phyloP scores from a whole-genome alignment of 2,113 vertebrate species.

The Oncorhynchus clarkii region DNA sequence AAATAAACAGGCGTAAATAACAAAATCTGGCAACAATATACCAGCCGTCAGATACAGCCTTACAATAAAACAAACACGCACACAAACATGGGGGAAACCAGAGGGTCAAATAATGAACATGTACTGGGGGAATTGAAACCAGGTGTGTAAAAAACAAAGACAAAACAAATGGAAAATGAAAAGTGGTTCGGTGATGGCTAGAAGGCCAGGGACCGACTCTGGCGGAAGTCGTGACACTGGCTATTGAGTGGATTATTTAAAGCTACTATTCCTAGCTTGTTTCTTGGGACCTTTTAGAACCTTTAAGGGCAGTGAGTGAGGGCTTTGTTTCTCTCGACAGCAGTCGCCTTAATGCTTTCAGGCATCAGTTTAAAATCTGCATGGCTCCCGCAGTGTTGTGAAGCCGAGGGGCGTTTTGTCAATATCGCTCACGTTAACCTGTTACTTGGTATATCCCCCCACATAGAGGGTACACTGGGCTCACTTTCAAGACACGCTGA shows the following conservation, averaged over 20 bases:
- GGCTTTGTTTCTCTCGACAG: conserved; percentile 28
- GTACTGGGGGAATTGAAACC: no score
- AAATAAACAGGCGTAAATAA: no score
- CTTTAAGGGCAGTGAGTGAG: neutral
- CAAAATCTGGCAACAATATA: no score
- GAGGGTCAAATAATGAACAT: no score
- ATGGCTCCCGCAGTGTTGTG: conserved; percentile 9
- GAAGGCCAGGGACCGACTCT: no score
- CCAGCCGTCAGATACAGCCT: no score
- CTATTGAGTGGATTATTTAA: neutral
- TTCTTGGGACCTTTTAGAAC: neutral
- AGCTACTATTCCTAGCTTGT: conserved; percentile 5
- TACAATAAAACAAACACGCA: no score
- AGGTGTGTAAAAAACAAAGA: no score
- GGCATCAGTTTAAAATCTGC: neutral
- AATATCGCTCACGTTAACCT: conserved; percentile 36
- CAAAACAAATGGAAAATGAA: no score
- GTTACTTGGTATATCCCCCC: conserved; percentile 34
- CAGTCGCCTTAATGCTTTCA: conserved; percentile 14
- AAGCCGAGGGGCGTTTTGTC: conserved; percentile 40
- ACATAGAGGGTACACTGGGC: conserved; percentile 56
- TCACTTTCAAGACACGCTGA: conserved; percentile 62
- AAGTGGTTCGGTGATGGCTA: no score
- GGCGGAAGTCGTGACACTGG: neutral
- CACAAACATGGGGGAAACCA: no score